A percentile compares a stretch with the other conserved stretches of the same genome.
Conservation (phyloP, 1,140 invertebrate genomes). For the Drosophila hydei region DNA sequence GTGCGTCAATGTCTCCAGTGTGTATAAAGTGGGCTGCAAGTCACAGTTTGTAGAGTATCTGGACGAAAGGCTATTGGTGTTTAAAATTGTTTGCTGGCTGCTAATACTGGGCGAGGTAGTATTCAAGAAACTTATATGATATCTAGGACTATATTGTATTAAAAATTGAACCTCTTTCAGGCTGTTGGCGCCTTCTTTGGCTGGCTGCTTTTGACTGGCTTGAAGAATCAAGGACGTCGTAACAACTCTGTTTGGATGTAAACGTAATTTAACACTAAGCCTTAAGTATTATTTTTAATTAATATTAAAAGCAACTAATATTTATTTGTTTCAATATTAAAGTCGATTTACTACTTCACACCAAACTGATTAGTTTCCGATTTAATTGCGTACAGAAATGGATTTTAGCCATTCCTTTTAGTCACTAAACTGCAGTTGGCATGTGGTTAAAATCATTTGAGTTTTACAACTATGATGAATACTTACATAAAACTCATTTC, state of each 20-base stretch:
- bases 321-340: slow-evolving; percentile 41
- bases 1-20: slow-evolving; percentile 46
- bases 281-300: slow-evolving; percentile 53
- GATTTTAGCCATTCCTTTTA: slow-evolving; percentile 33
- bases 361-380: slow-evolving; percentile 39
- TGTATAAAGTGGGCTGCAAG: slow-evolving; percentile 66
- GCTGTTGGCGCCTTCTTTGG: slow-evolving; percentile 61
- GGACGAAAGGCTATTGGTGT: slow-evolving; percentile 64
- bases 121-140: slow-evolving; percentile 1
- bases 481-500: too few species aligned
- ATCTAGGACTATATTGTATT: not conserved
- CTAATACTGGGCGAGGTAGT: slow-evolving; percentile 70
- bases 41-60: slow-evolving; percentile 68
- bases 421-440: slow-evolving; percentile 20
- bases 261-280: slow-evolving; percentile 26
- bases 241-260: slow-evolving; percentile 80
- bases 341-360: not conserved
- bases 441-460: too few species aligned
- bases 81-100: slow-evolving; percentile 72
- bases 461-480: too few species aligned
- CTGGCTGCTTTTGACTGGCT: slow-evolving; percentile 68
- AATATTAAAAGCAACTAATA: slow-evolving; percentile 30
- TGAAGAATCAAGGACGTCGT: slow-evolving; percentile 73
- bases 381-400: slow-evolving; percentile 36
- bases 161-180: slow-evolving; percentile 28